These are phyloP conservation scores for Cassiopea andromeda DNA, from an alignment of 30 jellyfish, hydroid and myxozoan species.

Conservation along the genomic window DNA sequence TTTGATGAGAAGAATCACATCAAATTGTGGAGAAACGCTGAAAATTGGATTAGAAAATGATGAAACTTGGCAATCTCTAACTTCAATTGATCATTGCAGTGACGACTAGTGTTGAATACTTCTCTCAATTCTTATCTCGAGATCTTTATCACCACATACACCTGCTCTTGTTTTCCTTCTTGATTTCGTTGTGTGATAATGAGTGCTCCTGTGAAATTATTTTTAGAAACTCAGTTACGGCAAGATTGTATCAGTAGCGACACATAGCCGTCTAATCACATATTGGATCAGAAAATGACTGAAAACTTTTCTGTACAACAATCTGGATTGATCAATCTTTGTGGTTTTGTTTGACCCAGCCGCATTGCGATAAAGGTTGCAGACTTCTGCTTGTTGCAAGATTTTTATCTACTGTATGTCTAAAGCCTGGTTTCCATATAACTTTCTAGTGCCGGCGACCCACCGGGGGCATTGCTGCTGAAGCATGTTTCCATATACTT, in stretches of 20 bases:
- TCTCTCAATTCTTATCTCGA: background rate
- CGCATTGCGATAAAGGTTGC: background rate
- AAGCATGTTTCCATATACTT: too few species aligned
- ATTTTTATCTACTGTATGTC: background rate
- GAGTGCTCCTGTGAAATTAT: background rate
- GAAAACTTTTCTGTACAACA: background rate
- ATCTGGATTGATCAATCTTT: background rate
- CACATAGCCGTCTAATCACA: background rate
- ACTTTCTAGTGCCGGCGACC: too few species aligned
- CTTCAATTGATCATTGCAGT: too few species aligned
- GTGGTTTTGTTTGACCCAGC: background rate
- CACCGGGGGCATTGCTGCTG: too few species aligned
- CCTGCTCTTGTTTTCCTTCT: constrained; percentile 19
- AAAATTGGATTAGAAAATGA: too few species aligned
- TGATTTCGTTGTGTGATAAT: background rate
- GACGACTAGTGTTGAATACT: too few species aligned
- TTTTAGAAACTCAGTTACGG: background rate
- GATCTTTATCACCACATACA: background rate
- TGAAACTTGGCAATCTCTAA: too few species aligned
- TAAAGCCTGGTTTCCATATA: too few species aligned
- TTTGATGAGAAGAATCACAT: too few species aligned
- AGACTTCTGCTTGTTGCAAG: background rate
- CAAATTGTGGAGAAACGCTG: too few species aligned
- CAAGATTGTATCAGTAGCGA: background rate
- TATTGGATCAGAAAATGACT: background rate